Evolutionary conservation across 2,113 vertebrate species (phyloP), one percentile per base, ranked within the genome.

Genomic region (Corvus moneduloides): DNA sequence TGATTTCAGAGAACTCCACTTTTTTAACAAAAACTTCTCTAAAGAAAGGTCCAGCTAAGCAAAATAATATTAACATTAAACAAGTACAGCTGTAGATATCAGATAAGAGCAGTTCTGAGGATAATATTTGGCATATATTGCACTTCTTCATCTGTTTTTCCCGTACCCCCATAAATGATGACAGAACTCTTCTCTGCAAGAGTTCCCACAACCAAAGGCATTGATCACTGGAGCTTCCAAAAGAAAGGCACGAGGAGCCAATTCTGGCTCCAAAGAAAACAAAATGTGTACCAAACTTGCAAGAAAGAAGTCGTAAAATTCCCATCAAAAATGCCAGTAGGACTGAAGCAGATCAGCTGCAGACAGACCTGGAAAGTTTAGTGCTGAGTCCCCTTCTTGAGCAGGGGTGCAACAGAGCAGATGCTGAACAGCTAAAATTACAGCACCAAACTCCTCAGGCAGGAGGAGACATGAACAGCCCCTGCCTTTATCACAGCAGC

Each of bases 121-220:
- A 96, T 51, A 87, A 35, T 55, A 95, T 84, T 72, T 96, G 88
- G 96, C 90, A 92, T 81, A 37, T 68, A 94, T 68, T 77, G 41
- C 23, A 33, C 64, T 84, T 87, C 73, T 90, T 92, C 96, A 96
- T 96, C 92, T 96, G 88, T 75, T 96, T 96, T 89, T 92, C 68
- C 76, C 2, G 93, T 96, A 96, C 94, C 96, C 93, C 85, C 79
- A 92, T 61, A 97, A 96, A 97, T 68, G 88, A 96, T 95, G 95
- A 96, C 92, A 96, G 83, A 88, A 81, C 76, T 93, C 72, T 74
- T 84, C 90, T 87, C 90, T 90, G 83, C 96, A 95, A 96, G 85
- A 90, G 80, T 93, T 97, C 94, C 93, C 96, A 94, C 92, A 96
- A 93, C 85, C 90, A 41, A 92, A 97, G 68, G 93, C 94, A 97